Evolutionary conservation across 2,113 vertebrate species (phyloP), one percentile per base, ranked within the genome.

Genomic region (Oreochromis spilurus): DNA sequence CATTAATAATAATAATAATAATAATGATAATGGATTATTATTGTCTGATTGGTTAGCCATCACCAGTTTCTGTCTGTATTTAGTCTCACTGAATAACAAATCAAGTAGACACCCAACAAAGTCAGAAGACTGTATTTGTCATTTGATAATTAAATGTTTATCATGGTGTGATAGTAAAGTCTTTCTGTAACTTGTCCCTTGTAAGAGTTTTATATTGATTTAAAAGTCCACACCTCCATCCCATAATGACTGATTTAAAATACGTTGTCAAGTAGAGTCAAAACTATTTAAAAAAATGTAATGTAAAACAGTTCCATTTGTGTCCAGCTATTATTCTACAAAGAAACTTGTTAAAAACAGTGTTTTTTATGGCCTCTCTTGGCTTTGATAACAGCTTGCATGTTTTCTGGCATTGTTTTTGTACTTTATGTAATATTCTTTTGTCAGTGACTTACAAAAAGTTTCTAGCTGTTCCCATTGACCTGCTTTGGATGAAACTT

Each of bases 381-480:
- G 57, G 57, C 57, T 60, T 31, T 60, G 26, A 58, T 4, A 58
- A 58, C 55, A 58, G 55, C 14, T 29, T 29, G 24, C 55, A 29
- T 31, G 26, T 58, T 58, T 9, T 29, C 14, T 50, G 16, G 16
- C 48, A 19, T 50, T 21, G n/a, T 2, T 55, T 13, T 26, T 55
- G 9, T 36, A 34, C 19, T 38, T 65, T 38, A 34, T 60, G 17
- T n/a, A 5, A 52, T 9, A n/a, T 17, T 52, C 17, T 9, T 29
- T 1, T 9, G 55, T 29, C 31, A 58, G 55, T 31, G 55, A 31
- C 26, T 29, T 29, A 58, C 26, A 16, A 29, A 58, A 9, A 26
- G 24, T 0, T 9, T 29, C 55, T 16, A 58, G 55, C 55, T 29
- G 55, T 58, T 16, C 26, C 0, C 7, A 0, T 58, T 29, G 13